These are phyloP conservation scores for Acleris cristana DNA, from an alignment of 2,888 invertebrate species.

Conservation along the genomic window DNA sequence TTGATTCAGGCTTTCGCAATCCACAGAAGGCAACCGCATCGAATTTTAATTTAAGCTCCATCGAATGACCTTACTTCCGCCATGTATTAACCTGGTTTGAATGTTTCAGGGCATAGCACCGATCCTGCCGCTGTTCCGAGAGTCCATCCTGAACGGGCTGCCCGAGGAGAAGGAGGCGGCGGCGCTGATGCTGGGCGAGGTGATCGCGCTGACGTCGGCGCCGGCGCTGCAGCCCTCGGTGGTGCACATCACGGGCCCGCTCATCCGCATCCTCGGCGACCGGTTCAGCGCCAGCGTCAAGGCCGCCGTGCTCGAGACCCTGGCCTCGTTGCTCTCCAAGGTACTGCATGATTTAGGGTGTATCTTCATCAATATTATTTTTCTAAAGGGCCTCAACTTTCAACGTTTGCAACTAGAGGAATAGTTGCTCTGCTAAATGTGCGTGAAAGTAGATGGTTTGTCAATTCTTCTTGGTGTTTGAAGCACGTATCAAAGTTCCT, in stretches of 20 bases:
- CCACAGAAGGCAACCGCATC: no score
- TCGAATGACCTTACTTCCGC: no score
- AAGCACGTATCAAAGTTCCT: no score
- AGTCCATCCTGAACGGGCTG: constrained; percentile 96
- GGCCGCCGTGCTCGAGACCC: constrained; percentile 96
- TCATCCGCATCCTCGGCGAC: constrained; percentile 98
- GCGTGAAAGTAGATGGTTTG: no score
- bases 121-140: constrained; percentile 96
- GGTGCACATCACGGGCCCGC: constrained; percentile 98
- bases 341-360: constrained; percentile 62
- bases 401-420: no score
- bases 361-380: no score
- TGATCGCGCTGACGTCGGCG: constrained; percentile 93
- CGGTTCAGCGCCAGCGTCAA: constrained; percentile 97
- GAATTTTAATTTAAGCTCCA: no score
- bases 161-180: constrained; percentile 98
- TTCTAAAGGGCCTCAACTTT: no score
- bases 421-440: no score
- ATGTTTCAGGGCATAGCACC: constrained; percentile 91
- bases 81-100: no score
- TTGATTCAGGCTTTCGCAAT: no score
- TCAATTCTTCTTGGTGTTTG: no score
- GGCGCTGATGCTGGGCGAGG: constrained; percentile 93
- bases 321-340: constrained; percentile 96
- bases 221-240: constrained; percentile 97